A percentile compares a stretch with the other conserved stretches of the same genome.
phyloP scores from a whole-genome alignment of 1,140 invertebrate genomes.

The Camponotus vicinus region DNA sequence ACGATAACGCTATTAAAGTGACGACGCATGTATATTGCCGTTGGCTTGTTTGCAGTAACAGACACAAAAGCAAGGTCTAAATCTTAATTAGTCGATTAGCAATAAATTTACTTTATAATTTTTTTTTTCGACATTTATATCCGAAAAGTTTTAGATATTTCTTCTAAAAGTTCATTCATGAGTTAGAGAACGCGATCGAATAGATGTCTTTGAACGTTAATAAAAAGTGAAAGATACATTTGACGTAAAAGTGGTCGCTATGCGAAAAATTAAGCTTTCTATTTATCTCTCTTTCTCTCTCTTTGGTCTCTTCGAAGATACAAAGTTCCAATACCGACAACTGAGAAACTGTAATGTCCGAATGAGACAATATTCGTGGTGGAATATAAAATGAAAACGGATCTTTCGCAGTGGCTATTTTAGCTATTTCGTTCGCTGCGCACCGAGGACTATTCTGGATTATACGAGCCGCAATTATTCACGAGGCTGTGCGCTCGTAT shows the following conservation, averaged over 20 bases:
- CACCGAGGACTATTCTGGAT: constrained; percentile 5
- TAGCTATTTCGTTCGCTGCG: constrained; percentile 20
- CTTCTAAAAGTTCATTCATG: not conserved
- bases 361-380: constrained; percentile 1
- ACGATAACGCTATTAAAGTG: constrained; percentile 32
- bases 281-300: too few species aligned
- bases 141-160: not conserved
- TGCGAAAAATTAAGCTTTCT: not conserved
- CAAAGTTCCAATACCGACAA: not conserved
- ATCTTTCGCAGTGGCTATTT: constrained; percentile 18
- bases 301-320: not conserved
- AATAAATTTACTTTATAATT: not conserved
- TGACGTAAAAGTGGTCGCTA: not conserved
- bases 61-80: constrained; percentile 8
- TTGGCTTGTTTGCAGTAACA: constrained; percentile 16
- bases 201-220: not conserved
- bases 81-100: not conserved
- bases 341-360: not conserved
- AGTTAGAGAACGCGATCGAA: not conserved
- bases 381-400: constrained; percentile 13
- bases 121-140: not conserved
- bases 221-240: not conserved
- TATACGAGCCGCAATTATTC: constrained; percentile 54
- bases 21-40: not conserved
- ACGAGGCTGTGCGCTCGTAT: constrained; percentile 24